These are phyloP conservation scores for Ectobius pallidus DNA, from an alignment of 2,888 invertebrate genomes.

Conservation along the genomic window DNA sequence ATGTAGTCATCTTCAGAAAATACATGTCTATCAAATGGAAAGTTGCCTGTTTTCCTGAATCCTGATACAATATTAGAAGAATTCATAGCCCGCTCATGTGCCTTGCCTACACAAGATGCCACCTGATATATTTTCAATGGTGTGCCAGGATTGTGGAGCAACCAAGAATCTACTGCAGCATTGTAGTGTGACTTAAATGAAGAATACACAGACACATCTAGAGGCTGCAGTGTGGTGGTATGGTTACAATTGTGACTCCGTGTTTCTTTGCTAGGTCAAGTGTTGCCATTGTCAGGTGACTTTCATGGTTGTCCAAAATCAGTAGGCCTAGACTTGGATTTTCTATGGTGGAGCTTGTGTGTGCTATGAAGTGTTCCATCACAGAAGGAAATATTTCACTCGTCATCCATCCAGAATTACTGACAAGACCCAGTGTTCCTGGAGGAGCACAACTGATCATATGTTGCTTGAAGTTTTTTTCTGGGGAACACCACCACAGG, in stretches of 20 bases:
- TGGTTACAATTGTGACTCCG: too few relatives aligned
- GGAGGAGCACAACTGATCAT: conserved; percentile 51
- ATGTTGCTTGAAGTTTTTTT: conserved; percentile 48
- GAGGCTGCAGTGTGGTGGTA: conserved; percentile 49
- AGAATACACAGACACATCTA: too few relatives aligned
- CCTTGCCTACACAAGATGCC: conserved; percentile 49
- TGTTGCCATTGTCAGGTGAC: too few relatives aligned
- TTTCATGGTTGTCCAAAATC: too few relatives aligned
- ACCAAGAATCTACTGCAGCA: too few relatives aligned
- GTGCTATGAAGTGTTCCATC: conserved; percentile 51
- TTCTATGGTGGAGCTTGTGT: conserved; percentile 6
- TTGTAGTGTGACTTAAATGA: too few relatives aligned
- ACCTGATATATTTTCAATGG: conserved; percentile 53
- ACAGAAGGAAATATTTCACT: conserved; percentile 49
- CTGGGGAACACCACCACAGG: conserved; percentile 52
- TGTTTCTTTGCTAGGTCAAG: too few relatives aligned
- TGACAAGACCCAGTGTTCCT: conserved; percentile 50
- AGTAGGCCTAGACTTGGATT: too few relatives aligned
- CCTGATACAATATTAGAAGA: conserved; percentile 52
- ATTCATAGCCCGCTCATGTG: conserved; percentile 50
- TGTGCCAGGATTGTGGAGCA: too few relatives aligned
- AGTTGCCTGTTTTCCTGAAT: too few relatives aligned
- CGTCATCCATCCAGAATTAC: conserved; percentile 52
- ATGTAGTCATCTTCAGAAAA: conserved; percentile 49
- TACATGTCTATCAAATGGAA: conserved; percentile 48